These are phyloP conservation scores for Benthosema pterotum DNA, from an alignment of 2,797 vertebrate species.

Conservation along the genomic window DNA sequence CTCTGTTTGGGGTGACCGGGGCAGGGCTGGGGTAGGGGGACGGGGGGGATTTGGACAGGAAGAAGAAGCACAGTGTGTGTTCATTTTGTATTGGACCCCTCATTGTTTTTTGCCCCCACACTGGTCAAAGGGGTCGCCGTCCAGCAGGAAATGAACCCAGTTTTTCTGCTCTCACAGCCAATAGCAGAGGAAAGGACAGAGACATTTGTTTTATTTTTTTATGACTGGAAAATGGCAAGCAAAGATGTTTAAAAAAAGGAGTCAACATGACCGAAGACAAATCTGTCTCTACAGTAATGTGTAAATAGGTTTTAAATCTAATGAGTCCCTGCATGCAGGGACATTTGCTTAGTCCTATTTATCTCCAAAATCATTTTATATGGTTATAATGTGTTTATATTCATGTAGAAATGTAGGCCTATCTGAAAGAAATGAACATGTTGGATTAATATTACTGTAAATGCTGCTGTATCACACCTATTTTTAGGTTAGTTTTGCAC, in stretches of 20 bases:
- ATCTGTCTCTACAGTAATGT: too few species aligned
- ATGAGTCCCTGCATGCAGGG: too few species aligned
- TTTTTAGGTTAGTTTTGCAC: constrained; percentile 33
- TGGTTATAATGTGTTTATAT: too few species aligned
- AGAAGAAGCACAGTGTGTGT: constrained; percentile 38
- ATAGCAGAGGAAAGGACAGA: constrained; percentile 45
- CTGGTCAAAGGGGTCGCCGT: constrained; percentile 38
- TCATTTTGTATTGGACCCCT: constrained; percentile 24
- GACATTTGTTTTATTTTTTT: constrained; percentile 42
- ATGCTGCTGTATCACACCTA: constrained; percentile 35
- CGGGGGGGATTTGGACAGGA: constrained; percentile 38
- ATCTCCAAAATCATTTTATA: too few species aligned
- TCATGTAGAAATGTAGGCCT: too few species aligned
- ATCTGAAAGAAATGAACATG: too few species aligned
- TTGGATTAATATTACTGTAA: too few species aligned
- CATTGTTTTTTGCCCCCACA: constrained; percentile 39
- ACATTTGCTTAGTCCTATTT: too few species aligned
- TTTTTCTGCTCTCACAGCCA: constrained; percentile 32
- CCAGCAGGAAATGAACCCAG: constrained; percentile 54
- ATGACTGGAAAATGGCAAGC: constrained; percentile 40
- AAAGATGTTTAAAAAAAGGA: constrained; percentile 33
- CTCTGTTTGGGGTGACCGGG: constrained; percentile 46
- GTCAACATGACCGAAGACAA: constrained; percentile 5
- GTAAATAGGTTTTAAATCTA: too few species aligned
- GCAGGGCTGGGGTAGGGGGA: background rate